These are phyloP conservation scores for Chromoteleia sp. DNA, from an alignment of 2,888 invertebrate species.

Conservation along the genomic window DNA sequence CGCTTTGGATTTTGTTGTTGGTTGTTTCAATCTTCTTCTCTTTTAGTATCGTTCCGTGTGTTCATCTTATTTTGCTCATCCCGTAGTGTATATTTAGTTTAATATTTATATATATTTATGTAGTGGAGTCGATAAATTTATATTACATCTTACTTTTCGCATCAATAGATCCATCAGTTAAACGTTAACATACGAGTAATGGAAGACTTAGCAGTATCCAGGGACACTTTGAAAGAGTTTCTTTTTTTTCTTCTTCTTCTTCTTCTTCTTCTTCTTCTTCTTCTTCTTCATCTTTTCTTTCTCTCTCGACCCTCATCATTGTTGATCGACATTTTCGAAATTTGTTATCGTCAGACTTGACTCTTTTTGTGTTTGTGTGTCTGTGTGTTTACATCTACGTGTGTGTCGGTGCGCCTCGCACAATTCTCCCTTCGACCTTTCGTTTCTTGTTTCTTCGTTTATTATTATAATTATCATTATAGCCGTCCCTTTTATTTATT, in stretches of 20 bases:
- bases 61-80: slow-evolving; percentile 30
- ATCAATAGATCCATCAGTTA: slow-evolving; percentile 76
- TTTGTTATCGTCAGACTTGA: slow-evolving; percentile 64
- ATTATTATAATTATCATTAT: slow-evolving; percentile 67
- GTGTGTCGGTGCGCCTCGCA: slow-evolving; percentile 34
- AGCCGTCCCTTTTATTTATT: slow-evolving; percentile 70
- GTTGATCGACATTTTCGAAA: slow-evolving; percentile 56
- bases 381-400: slow-evolving; percentile 34
- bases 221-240: slow-evolving; percentile 75
- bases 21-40: neutral
- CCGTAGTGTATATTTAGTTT: slow-evolving; percentile 67
- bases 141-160: slow-evolving; percentile 74
- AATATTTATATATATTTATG: slow-evolving; percentile 72
- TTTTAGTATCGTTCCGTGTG: slow-evolving; percentile 58
- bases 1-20: slow-evolving; percentile 46
- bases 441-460: slow-evolving; percentile 24
- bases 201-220: slow-evolving; percentile 81
- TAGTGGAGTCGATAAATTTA: slow-evolving; percentile 75
- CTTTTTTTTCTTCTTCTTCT: slow-evolving; percentile 1
- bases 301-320: slow-evolving; percentile 62
- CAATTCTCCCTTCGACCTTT: slow-evolving; percentile 52
- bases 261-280: neutral
- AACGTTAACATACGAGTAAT: slow-evolving; percentile 82
- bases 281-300: neutral
- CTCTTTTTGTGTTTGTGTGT: slow-evolving; percentile 50